These are phyloP conservation scores for Crenichthys baileyi DNA, from an alignment of 2,797 vertebrate species.

Conservation along the genomic window DNA sequence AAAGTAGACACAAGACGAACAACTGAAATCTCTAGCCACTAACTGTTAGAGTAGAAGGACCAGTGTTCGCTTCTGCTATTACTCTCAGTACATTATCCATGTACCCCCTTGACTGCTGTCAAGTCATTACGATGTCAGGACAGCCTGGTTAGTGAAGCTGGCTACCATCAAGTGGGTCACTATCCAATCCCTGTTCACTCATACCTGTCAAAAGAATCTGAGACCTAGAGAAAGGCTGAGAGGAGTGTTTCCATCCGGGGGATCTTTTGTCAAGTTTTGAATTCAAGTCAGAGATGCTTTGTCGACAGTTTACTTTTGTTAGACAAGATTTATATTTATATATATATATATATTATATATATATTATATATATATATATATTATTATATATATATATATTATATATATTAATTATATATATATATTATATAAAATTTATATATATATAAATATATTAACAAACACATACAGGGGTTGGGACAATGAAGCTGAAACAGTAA, in stretches of 20 bases:
- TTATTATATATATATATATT: not conserved
- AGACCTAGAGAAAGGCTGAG: conserved; percentile 42
- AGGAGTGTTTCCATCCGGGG: conserved; percentile 14
- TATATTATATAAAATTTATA: no score
- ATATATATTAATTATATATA: no score
- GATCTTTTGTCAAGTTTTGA: conserved; percentile 44
- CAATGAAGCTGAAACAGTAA: no score
- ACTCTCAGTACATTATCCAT: conserved; percentile 32
- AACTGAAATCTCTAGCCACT: conserved; percentile 31
- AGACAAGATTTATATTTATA: conserved; percentile 2
- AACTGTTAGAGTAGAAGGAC: conserved; percentile 33
- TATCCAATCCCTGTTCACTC: conserved; percentile 40
- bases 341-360: no score
- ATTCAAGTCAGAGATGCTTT: conserved; percentile 32
- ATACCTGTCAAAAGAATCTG: conserved; percentile 57
- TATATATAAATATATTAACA: no score
- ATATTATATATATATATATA: no score
- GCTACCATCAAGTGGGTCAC: conserved; percentile 33
- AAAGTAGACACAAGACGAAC: conserved; percentile 11
- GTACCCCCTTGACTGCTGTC: conserved; percentile 36
- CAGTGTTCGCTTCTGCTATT: conserved; percentile 34
- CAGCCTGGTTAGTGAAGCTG: conserved; percentile 45
- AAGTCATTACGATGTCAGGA: conserved; percentile 41
- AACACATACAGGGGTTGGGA: no score
- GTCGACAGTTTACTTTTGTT: conserved; percentile 21